phyloP scores from a whole-genome alignment of 1,140 invertebrate genomes.

The Cydia fagiglandana region DNA sequence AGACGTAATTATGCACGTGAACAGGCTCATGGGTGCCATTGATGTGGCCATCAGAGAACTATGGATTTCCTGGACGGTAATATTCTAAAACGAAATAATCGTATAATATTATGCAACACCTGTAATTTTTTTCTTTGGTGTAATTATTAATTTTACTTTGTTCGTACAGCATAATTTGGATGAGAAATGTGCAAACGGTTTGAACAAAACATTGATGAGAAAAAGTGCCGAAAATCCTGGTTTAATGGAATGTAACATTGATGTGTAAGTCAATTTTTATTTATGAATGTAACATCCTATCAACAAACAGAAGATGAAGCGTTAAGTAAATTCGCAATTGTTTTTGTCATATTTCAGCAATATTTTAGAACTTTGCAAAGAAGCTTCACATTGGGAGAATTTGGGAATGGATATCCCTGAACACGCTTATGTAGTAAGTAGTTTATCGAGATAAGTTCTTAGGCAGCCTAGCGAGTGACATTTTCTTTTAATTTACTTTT shows the following conservation, averaged over 20 bases:
- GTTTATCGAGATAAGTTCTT: not conserved
- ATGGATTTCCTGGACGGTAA: conserved; percentile 74
- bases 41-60: conserved; percentile 83
- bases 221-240: conserved; percentile 82
- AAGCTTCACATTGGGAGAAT: conserved; percentile 85
- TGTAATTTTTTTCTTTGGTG: not conserved
- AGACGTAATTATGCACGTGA: conserved; percentile 84
- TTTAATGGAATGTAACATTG: conserved; percentile 89
- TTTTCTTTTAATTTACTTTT: not conserved
- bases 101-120: not conserved
- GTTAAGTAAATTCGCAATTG: not conserved
- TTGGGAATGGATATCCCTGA: conserved; percentile 84
- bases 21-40: conserved; percentile 82
- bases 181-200: conserved; percentile 77
- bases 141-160: conserved; percentile 6
- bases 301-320: not conserved
- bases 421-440: conserved; percentile 73
- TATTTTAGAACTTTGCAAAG: conserved; percentile 81
- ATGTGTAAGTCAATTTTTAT: conserved; percentile 78
- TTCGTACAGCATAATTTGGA: conserved; percentile 64
- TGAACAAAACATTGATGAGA: conserved; percentile 86
- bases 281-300: not conserved
- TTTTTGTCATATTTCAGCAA: conserved; percentile 46
- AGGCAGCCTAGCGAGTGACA: not conserved
- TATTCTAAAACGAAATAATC: not conserved